phyloP scores from a whole-genome alignment of 2,113 vertebrate species.

The Charadrius vociferus region DNA sequence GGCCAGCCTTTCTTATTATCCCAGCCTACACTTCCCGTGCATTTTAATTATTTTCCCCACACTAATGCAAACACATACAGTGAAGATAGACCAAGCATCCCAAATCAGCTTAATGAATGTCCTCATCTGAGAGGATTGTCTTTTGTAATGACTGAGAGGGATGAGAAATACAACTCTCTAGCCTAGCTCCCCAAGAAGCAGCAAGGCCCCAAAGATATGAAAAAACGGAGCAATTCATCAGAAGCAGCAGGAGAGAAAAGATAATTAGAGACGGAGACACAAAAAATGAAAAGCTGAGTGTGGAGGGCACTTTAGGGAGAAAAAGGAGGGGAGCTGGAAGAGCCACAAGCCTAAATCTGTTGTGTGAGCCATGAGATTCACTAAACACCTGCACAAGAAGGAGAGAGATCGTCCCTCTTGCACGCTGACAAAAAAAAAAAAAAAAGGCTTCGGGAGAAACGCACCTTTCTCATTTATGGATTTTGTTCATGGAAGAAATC shows the following conservation, averaged over 20 bases:
- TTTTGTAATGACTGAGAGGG: constrained; percentile 35
- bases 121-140: constrained; percentile 37
- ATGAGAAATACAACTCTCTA: constrained; percentile 11
- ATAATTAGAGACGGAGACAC: constrained; percentile 39
- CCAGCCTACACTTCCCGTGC: not conserved
- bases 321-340: constrained; percentile 12
- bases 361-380: not conserved
- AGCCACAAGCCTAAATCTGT: constrained; percentile 45
- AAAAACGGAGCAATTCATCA: constrained; percentile 44
- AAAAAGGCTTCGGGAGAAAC: not conserved
- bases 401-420: not conserved
- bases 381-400: not conserved
- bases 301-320: constrained; percentile 41
- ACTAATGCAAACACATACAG: not conserved
- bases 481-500: not conserved
- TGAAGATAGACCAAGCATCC: not conserved
- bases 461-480: not conserved
- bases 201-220: constrained; percentile 25
- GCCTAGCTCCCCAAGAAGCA: constrained; percentile 39
- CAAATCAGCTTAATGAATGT: constrained; percentile 57
- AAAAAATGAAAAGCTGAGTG: constrained; percentile 46
- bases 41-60: constrained; percentile 20
- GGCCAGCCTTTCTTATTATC: not conserved
- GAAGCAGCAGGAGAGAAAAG: constrained; percentile 66
- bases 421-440: not conserved